Evolutionary conservation across 2,113 vertebrate genomes (phyloP).

Genomic region (Pagrus major): DNA sequence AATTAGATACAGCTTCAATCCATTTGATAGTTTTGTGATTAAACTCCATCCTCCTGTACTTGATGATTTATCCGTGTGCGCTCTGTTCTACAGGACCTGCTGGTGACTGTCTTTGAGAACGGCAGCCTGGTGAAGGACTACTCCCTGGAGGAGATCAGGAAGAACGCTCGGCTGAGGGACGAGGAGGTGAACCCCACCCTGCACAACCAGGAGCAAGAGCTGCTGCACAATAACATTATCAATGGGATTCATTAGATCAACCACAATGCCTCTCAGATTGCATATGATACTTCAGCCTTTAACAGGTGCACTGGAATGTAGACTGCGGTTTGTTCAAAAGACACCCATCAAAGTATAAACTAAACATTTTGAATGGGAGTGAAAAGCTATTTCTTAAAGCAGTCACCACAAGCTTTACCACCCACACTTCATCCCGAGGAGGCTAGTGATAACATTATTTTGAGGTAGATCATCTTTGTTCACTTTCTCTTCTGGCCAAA

Average conservation of each 20-base stretch:
- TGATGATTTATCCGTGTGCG: background rate
- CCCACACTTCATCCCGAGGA: background rate
- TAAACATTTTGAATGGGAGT: background rate
- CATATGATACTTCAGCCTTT: background rate
- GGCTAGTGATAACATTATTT: background rate
- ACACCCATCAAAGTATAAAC: background rate
- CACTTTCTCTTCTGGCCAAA: background rate
- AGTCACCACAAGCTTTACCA: background rate
- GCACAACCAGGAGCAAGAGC: constrained; percentile 74
- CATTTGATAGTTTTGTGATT: background rate
- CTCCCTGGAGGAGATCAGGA: constrained; percentile 84
- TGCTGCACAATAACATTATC: constrained; percentile 78
- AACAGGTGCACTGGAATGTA: background rate
- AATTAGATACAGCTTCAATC: background rate
- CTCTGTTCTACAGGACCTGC: constrained; percentile 74
- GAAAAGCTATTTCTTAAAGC: constrained; percentile 1
- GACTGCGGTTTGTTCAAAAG: background rate
- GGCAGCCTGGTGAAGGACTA: constrained; percentile 81
- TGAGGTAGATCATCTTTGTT: background rate
- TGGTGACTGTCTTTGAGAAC: constrained; percentile 85
- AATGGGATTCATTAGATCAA: constrained; percentile 75
- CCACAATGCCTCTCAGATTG: background rate
- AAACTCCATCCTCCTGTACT: background rate
- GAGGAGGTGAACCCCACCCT: constrained; percentile 63
- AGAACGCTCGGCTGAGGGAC: constrained; percentile 79